Evolutionary conservation across 1,140 invertebrate species (phyloP).

Genomic region (Heliconius eleuchia): DNA sequence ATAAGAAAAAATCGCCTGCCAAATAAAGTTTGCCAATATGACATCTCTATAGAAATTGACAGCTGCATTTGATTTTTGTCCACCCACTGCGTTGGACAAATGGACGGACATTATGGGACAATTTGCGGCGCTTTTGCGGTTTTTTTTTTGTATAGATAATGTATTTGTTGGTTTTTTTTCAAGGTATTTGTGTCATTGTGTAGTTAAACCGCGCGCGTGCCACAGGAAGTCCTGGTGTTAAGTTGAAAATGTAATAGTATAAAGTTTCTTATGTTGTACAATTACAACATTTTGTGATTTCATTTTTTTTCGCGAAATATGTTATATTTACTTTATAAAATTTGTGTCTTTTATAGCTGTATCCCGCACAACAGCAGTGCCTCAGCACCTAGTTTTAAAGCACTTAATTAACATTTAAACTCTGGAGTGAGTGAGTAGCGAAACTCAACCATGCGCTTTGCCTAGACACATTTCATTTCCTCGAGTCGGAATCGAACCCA

Average conservation of each 20-base stretch:
- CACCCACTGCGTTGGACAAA: slow-evolving; percentile 54
- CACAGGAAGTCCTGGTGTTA: neutral
- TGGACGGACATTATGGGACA: slow-evolving; percentile 44
- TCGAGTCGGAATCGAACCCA: too few relatives aligned
- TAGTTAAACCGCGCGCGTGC: neutral
- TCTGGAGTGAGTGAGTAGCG: too few relatives aligned
- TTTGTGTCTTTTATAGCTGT: too few relatives aligned
- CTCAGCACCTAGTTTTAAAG: too few relatives aligned
- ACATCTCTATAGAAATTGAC: slow-evolving; percentile 69
- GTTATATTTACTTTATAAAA: too few relatives aligned
- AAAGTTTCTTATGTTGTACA: neutral
- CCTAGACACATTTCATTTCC: too few relatives aligned
- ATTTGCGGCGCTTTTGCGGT: slow-evolving; percentile 49
- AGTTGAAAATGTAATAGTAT: neutral
- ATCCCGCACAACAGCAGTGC: too few relatives aligned
- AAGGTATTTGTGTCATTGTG: neutral
- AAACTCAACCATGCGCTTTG: too few relatives aligned
- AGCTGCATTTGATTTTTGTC: slow-evolving; percentile 69
- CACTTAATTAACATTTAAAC: too few relatives aligned
- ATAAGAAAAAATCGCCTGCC: slow-evolving; percentile 25
- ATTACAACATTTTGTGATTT: neutral
- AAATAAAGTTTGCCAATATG: slow-evolving; percentile 43
- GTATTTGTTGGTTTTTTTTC: slow-evolving; percentile 14
- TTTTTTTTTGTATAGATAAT: slow-evolving; percentile 12
- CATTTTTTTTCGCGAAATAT: too few relatives aligned